Evolutionary conservation across 1,140 invertebrate genomes (phyloP).

Genomic region (Brachionus rotundiformis): DNA sequence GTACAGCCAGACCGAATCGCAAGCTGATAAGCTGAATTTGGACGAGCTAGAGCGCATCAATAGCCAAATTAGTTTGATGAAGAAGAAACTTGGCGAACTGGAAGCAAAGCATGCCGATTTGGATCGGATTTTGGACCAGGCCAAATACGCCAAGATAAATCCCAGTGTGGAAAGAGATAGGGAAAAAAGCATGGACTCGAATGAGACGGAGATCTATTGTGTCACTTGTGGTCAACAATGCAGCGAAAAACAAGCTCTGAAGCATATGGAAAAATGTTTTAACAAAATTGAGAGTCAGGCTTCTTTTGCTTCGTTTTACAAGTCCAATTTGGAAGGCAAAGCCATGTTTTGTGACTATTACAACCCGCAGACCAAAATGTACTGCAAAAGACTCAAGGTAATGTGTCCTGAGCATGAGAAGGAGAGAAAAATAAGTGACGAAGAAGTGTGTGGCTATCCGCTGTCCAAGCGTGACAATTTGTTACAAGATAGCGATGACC

Average conservation of each 20-base stretch:
- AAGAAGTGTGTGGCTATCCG: slow-evolving; percentile 84
- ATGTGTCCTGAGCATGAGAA: slow-evolving; percentile 97
- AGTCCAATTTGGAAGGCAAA: slow-evolving; percentile 87
- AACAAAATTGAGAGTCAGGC: slow-evolving; percentile 92
- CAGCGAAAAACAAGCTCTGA: slow-evolving; percentile 77
- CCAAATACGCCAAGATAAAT: slow-evolving; percentile 71
- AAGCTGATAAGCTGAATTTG: slow-evolving; percentile 82
- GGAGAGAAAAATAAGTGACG: slow-evolving; percentile 81
- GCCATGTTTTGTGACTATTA: slow-evolving; percentile 98
- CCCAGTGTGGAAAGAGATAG: slow-evolving; percentile 64
- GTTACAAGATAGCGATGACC: slow-evolving; percentile 63
- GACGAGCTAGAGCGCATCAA: slow-evolving; percentile 79
- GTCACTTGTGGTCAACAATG: slow-evolving; percentile 94
- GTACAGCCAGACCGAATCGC: slow-evolving; percentile 83
- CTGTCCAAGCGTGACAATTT: slow-evolving; percentile 74
- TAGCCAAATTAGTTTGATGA: slow-evolving; percentile 74
- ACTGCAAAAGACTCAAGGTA: slow-evolving; percentile 90
- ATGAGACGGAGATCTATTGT: slow-evolving; percentile 70
- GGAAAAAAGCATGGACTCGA: not conserved
- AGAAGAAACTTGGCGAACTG: slow-evolving; percentile 67
- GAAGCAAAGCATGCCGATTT: slow-evolving; percentile 69
- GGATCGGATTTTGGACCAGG: slow-evolving; percentile 77
- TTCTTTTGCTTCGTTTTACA: slow-evolving; percentile 89
- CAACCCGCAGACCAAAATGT: slow-evolving; percentile 83
- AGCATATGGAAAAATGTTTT: slow-evolving; percentile 69